Evolutionary conservation across 1,140 invertebrate species (phyloP), one percentile per base, ranked within the genome.

Genomic region (Anastrepha ludens): DNA sequence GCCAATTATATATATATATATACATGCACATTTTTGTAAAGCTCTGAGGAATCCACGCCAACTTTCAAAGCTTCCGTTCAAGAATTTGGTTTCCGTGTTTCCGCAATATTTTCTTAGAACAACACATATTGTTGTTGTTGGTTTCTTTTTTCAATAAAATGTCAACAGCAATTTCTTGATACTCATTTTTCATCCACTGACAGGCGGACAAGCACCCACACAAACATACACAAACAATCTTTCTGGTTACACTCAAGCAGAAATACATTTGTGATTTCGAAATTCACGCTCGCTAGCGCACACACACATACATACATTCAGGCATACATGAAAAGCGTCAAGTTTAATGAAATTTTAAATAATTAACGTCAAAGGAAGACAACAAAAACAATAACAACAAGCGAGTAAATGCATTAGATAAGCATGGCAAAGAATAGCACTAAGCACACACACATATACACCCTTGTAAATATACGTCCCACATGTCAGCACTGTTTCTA

Each of bases 151-250:
- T 55, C 50, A 4, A 29, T 20, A 81, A 74, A 78, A 55, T 58
- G 74, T 58, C 74, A 50, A 7, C 5, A 81, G 44, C 47, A 55
- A 81, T 81, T 50, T 29, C 47, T 29, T 47, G 13, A 9, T 15
- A 29, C 39, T 50, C 74, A 81, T 81, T 81, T 81, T 81, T 81
- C 74, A 81, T 81, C 44, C 39, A 74, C 41, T 74, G 67, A 74
- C 67, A 74, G 44, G 67, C 67, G 67, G 4, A 47, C 67, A n/a
- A 29, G 17, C 4, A 3, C 39, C 39, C 3, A 29, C 2, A 74
- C 67, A 13, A 4, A 17, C 60, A 11, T 3, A 62, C 60, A 17
- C 15, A 17, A 13, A 62, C 8, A n/a, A 62, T 29, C 29, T 29
- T 29, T 29, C 29, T 29, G 1, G 29, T 29, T 8, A 55, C 50